Evolutionary conservation across 2,888 invertebrate genomes (phyloP).

Genomic region (Coremacera marginata): DNA sequence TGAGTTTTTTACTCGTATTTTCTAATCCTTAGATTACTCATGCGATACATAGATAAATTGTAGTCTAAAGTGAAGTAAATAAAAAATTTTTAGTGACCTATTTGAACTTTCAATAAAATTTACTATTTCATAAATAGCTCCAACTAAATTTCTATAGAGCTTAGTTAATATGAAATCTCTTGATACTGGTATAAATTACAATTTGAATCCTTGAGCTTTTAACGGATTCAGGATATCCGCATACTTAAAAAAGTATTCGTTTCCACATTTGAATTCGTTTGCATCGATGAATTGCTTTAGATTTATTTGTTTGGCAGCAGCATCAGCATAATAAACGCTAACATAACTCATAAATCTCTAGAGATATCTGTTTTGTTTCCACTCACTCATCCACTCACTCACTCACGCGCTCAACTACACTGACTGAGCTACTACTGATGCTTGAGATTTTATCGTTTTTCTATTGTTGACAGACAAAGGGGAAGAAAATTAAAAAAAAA

Average conservation of each 20-base stretch:
- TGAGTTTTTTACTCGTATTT: too few species aligned
- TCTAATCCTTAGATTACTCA: too few species aligned
- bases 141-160: too few species aligned
- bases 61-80: too few species aligned
- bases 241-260: not conserved
- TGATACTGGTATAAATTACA: not conserved
- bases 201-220: not conserved
- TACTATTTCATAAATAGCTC: too few species aligned
- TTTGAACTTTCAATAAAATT: too few species aligned
- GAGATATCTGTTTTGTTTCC: not conserved
- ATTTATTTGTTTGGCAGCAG: slow-evolving; percentile 4
- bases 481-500: too few species aligned
- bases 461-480: not conserved
- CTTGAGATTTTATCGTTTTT: not conserved
- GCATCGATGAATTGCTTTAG: not conserved
- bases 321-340: slow-evolving; percentile 2
- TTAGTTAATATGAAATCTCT: too few species aligned
- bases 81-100: too few species aligned
- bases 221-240: not conserved
- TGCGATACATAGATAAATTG: too few species aligned
- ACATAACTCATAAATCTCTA: slow-evolving; percentile 9
- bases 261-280: not conserved
- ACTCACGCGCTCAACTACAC: not conserved
- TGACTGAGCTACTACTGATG: not conserved
- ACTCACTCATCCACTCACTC: not conserved